phyloP scores from a whole-genome alignment of 1,140 invertebrate species.

The Drosophila kikkawai region DNA sequence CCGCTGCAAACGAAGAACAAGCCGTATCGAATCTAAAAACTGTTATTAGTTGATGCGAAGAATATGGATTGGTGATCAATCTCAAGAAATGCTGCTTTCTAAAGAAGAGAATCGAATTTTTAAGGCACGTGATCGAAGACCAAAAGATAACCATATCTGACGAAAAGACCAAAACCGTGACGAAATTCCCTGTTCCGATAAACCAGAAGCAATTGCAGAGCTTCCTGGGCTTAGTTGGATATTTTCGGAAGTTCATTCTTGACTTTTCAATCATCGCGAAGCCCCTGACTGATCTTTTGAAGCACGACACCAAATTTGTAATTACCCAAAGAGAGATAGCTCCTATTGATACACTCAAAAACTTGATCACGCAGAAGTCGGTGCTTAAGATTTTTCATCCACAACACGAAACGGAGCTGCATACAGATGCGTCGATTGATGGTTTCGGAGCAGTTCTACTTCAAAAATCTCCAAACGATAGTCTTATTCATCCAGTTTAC shows the following conservation, averaged over 20 bases:
- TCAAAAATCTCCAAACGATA: not conserved
- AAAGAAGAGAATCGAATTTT: not conserved
- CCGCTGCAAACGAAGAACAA: not conserved
- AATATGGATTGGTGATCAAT: not conserved
- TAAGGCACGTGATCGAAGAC: not conserved
- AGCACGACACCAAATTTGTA: not conserved
- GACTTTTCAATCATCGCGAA: not conserved
- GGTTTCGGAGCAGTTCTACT: constrained; percentile 15
- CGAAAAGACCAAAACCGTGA: not conserved
- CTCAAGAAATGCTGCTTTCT: not conserved
- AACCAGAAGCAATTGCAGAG: not conserved
- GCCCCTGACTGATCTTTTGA: not conserved
- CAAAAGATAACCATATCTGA: not conserved
- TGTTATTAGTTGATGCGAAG: too few relatives aligned
- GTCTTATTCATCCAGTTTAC: not conserved
- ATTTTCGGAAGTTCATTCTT: too few relatives aligned
- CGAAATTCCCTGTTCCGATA: not conserved
- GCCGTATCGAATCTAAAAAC: not conserved
- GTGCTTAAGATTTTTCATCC: constrained; percentile 3
- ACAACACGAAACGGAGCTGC: constrained; percentile 12
- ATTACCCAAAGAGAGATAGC: not conserved
- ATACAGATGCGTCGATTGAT: constrained; percentile 15
- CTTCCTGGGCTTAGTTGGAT: too few relatives aligned
- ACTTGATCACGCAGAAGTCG: not conserved
- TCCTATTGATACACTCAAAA: not conserved